These are phyloP conservation scores for Sipunculus nudus DNA, from an alignment of 2,888 invertebrate genomes.

Conservation along the genomic window DNA sequence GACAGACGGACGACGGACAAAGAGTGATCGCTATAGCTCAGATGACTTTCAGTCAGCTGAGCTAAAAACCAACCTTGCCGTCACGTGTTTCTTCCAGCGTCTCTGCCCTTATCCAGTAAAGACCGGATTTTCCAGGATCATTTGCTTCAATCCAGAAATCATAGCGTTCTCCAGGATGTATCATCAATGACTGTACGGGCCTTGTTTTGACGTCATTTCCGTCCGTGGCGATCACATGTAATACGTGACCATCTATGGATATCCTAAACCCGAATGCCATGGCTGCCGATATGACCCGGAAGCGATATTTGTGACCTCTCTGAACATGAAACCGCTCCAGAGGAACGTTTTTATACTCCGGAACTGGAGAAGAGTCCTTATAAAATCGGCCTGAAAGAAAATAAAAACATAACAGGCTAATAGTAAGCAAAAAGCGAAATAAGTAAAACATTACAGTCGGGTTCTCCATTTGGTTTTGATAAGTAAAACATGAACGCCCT, in stretches of 20 bases:
- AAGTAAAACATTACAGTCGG: no score
- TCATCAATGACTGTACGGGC: constrained; percentile 46
- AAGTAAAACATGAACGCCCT: no score
- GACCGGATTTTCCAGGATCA: constrained; percentile 5
- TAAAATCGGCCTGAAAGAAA: constrained; percentile 3
- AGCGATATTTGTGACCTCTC: constrained; percentile 48
- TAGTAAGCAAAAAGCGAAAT: no score
- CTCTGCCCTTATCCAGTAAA: constrained; percentile 22
- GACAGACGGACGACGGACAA: no score
- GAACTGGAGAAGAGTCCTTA: not conserved
- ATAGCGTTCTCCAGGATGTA: constrained; percentile 48
- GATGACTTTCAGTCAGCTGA: no score
- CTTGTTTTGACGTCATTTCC: constrained; percentile 46
- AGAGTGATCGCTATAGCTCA: no score
- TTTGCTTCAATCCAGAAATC: constrained; percentile 43
- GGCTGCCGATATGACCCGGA: constrained; percentile 53
- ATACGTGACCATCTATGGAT: constrained; percentile 52
- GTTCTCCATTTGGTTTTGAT: no score
- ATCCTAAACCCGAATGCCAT: constrained; percentile 45
- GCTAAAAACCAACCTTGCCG: no score
- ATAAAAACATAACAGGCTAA: no score
- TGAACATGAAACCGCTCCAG: constrained; percentile 47
- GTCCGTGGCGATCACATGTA: constrained; percentile 54
- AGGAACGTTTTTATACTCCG: constrained; percentile 38
- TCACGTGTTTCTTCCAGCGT: not conserved